Base-by-base conservation (phyloP, 2,888 invertebrate species). In the Dinocampus coccinellae region DNA sequence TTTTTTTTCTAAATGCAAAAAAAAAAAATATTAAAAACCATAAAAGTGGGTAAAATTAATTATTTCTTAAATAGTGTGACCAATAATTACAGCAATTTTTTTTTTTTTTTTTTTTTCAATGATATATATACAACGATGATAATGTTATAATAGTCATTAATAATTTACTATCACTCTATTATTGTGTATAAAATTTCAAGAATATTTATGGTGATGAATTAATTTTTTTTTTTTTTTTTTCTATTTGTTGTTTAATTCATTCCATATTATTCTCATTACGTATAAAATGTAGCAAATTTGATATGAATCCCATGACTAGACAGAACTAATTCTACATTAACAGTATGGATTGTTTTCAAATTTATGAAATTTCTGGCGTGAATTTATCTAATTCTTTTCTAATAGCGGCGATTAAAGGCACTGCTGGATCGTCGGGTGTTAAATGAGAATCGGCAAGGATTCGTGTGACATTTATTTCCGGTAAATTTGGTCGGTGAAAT, bases 371-470 rank as follows among this genome's bases (percentile, higher is more conserved):
- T 63, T 77, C 74, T 24, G 78, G 74, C 29, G 76, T 72, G 68
- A 86, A 87, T 73, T 85, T 86, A 62, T 83, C 81, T 11, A 87
- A 81, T 79, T 96, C 96, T 74, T 91, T 92, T 86, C 94, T 95
- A 82, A 96, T 96, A 75, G 95, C 95, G 57, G 93, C 92, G 79
- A 96, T 95, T 29, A 96, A 90, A 0, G 95, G 95, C 13, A 95
- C 91, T 0, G 95, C 95, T 0, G 95, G 94, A 85, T 95, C 93
- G 63, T 90, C 90, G 0, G 90, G 88, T 2, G 89, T 85, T 74
- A 93, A 89, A n/a, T 89, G 89, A 4, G 91, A 90, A 75, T 91
- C 91, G 0, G 91, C 88, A 24, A 91, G 82, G 52, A 93, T 89
- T 22, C 92, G 88, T 22, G 88, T 88, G 0, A 89, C 88, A 77